A percentile compares a stretch with the other conserved stretches of the same genome.
phyloP scores from a whole-genome alignment of 2,113 vertebrate genomes.

The Perca schrenkii region DNA sequence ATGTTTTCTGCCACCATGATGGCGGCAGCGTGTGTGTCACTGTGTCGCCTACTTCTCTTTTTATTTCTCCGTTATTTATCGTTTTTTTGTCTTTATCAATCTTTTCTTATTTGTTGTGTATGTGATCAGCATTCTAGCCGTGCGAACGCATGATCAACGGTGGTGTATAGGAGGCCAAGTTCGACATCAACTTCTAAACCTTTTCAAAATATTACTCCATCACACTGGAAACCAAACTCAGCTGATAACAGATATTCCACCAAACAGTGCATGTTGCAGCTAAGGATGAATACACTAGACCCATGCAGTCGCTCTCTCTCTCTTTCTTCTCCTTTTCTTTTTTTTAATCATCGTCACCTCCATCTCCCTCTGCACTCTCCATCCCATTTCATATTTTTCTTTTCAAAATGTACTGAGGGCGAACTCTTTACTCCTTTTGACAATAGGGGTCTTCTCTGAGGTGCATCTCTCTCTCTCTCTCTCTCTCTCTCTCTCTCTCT shows the following conservation, averaged over 20 bases:
- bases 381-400: constrained; percentile 17
- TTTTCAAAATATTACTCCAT: background rate
- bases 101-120: background rate
- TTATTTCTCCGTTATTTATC: background rate
- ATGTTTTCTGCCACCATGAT: constrained; percentile 39
- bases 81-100: background rate
- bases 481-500: background rate
- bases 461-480: background rate
- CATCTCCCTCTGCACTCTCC: constrained; percentile 1
- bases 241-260: background rate
- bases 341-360: constrained; percentile 1
- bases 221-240: background rate
- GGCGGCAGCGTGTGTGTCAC: background rate
- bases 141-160: background rate
- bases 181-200: constrained; percentile 2
- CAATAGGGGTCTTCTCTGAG: background rate
- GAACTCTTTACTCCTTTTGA: constrained; percentile 2
- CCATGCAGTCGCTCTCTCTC: background rate
- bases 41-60: background rate
- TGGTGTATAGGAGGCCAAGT: background rate
- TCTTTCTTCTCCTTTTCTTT: background rate
- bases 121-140: background rate
- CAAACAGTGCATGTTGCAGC: background rate
- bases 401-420: constrained; percentile 4
- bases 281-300: background rate